Evolutionary conservation across 2,797 vertebrate genomes (phyloP).

Genomic region (Sus cebifrons): DNA sequence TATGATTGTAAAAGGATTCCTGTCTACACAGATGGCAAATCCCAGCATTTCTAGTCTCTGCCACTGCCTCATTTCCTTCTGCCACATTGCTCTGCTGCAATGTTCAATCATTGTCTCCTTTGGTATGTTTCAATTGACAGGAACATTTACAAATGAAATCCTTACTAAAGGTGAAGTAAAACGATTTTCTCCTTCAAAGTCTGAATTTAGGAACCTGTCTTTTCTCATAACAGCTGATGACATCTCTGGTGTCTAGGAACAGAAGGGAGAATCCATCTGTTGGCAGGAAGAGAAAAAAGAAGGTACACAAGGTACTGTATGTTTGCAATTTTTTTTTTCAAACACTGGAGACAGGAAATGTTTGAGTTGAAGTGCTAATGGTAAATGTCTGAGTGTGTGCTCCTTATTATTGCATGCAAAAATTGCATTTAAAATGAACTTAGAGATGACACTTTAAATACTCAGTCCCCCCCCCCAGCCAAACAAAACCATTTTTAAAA

Average conservation of each 20-base stretch:
- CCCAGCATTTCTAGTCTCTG: not conserved
- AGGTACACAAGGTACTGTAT: not conserved
- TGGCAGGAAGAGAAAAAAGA: constrained; percentile 51
- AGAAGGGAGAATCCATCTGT: constrained; percentile 72
- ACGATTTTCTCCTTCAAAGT: constrained; percentile 65
- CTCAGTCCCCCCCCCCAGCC: not conserved
- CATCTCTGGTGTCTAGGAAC: constrained; percentile 57
- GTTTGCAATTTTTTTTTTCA: constrained; percentile 55
- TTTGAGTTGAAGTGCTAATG: not conserved
- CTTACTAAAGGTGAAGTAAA: constrained; percentile 78
- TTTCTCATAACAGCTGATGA: constrained; percentile 70
- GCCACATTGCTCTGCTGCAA: constrained; percentile 19
- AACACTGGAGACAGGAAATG: not conserved
- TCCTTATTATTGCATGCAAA: constrained; percentile 24
- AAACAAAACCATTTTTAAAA: not conserved
- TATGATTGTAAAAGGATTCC: constrained; percentile 35
- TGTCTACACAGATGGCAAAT: constrained; percentile 40
- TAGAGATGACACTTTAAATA: not conserved
- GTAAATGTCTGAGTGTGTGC: not conserved
- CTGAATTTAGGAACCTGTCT: constrained; percentile 79
- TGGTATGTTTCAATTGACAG: constrained; percentile 50
- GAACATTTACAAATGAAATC: constrained; percentile 80
- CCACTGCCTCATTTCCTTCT: constrained; percentile 42
- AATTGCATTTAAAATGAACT: constrained; percentile 22
- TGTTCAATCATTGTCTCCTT: constrained; percentile 65